A percentile compares a stretch with the other conserved stretches of the same genome.
Conservation (phyloP, 2,113 vertebrate species). For the Tretioscincus oriximinensis region DNA sequence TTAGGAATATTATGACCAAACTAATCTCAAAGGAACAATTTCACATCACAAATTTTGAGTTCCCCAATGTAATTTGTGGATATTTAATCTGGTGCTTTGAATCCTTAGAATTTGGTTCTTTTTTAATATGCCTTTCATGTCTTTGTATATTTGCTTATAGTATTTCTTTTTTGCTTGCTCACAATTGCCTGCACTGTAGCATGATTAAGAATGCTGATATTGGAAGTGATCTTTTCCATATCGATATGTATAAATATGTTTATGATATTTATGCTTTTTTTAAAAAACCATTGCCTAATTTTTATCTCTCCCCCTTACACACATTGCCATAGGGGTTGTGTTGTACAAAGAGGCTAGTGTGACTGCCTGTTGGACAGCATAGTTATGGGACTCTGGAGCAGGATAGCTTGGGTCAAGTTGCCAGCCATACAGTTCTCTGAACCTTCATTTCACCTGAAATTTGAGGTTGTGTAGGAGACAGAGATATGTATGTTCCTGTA, state of each 20-base stretch:
- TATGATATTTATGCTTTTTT: not conserved
- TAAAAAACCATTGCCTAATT: not conserved
- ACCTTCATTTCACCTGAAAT: no score
- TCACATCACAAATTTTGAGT: not conserved
- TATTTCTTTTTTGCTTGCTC: not conserved
- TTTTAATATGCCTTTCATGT: not conserved
- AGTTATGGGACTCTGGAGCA: no score
- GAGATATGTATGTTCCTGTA: no score
- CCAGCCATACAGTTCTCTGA: no score
- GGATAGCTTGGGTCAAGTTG: no score
- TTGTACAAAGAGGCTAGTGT: no score
- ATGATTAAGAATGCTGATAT: not conserved
- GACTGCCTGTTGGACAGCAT: no score
- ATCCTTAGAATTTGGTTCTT: not conserved
- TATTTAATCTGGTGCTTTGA: not conserved
- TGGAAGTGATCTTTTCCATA: not conserved
- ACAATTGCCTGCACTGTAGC: not conserved
- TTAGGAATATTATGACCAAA: not conserved
- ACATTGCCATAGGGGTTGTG: no score
- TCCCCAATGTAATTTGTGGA: not conserved
- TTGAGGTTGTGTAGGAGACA: no score
- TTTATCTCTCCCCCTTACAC: no score
- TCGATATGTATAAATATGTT: not conserved
- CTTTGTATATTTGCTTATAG: fast-evolving
- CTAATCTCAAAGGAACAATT: not conserved